Evolutionary conservation across 2,797 vertebrate genomes (phyloP), one percentile per base, ranked within the genome.

Genomic region (Taeniopygia guttata): DNA sequence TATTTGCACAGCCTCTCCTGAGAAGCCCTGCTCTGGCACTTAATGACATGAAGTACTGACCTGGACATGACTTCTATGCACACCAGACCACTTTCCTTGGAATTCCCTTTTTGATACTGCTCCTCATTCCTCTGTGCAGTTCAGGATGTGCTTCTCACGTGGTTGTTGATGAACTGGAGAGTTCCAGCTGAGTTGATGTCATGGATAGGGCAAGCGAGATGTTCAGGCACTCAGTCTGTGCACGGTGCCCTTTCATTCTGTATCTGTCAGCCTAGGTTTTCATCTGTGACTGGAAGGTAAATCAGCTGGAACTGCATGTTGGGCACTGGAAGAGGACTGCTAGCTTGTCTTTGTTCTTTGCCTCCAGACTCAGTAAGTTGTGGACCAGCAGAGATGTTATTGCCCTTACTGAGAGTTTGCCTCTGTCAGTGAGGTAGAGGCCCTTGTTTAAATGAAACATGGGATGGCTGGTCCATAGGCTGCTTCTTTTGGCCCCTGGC

Each of bases 201-300:
- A 22, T 34, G 23, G 34, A 22, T 5, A 43, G 64, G n/a, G 42
- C 27, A 32, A 80, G 17, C 0, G 13, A 43, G 68, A 19, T 2
- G 1, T 68, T 81, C 5, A 10, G 51, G 21, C 0, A 0, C 32
- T 81, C 2, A 1, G 22, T n/a, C 55, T 84, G 23, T 58, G 46
- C 15, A 38, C 0, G 0, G 20, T 38, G 27, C 34, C 30, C 25
- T 67, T 87, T 83, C 22, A 29, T 83, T 86, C 69, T 84, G 10
- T 17, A 9, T 62, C 54, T 81, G 17, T 78, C 73, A 54, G 8
- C 49, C 25, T 36, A 25, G 42, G 27, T n/a, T 69, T 30, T 81
- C 43, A 5, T 66, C 56, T 84, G 43, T 75, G n/a, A 20, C 48
- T 69, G 46, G 34, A 54, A 87, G 66, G 74, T 81, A 81, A 72